Conservation (phyloP, 2,113 vertebrate genomes). For the Baryphthengus martii region DNA sequence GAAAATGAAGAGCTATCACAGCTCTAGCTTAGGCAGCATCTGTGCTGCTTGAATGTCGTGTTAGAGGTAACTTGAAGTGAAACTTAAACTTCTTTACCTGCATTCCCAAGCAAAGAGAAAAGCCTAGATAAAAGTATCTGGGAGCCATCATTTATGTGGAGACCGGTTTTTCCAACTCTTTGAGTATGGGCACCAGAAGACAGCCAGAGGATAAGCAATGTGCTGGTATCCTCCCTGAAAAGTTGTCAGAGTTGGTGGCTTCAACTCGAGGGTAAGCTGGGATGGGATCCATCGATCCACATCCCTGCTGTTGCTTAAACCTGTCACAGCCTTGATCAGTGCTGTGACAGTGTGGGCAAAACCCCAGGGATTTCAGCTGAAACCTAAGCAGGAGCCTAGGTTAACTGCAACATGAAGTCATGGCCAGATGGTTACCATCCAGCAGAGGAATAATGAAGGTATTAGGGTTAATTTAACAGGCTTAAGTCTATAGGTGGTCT, state of each 20-base stretch:
- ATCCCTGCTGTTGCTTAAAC: background rate
- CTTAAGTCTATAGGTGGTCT: conserved; percentile 59
- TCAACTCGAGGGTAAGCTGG: background rate
- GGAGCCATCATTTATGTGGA: background rate
- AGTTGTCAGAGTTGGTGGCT: background rate
- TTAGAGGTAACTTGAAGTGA: background rate
- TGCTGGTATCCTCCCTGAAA: background rate
- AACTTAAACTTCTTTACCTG: background rate
- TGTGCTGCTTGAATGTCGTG: background rate
- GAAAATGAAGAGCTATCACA: background rate
- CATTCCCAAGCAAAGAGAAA: background rate
- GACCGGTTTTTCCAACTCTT: background rate
- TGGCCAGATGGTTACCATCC: conserved; percentile 45
- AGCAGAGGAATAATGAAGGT: conserved; percentile 45
- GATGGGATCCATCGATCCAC: background rate
- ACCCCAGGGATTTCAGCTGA: background rate
- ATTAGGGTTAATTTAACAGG: conserved; percentile 56
- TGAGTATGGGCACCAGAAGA: accelerated
- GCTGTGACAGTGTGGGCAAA: background rate
- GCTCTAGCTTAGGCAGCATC: background rate
- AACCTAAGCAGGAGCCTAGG: conserved; percentile 3
- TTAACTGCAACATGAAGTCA: background rate
- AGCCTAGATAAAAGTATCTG: background rate
- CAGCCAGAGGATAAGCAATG: background rate
- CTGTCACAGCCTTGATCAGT: background rate